These are phyloP conservation scores for Beris morrisii DNA, from an alignment of 2,888 invertebrate species.

Conservation along the genomic window DNA sequence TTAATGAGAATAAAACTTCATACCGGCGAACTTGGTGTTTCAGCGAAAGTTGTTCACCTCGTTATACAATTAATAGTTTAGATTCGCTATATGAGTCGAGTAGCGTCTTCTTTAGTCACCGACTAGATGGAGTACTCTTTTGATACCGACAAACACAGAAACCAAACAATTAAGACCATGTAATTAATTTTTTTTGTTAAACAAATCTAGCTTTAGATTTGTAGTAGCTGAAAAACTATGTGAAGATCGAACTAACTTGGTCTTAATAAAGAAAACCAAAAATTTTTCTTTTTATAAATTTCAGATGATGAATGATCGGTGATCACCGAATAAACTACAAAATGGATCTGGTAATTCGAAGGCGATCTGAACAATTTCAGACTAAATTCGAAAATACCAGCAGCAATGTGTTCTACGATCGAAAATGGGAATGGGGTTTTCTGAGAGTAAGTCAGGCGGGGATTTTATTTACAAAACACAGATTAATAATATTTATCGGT, in stretches of 20 bases:
- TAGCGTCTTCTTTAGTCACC: no score
- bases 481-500: background rate
- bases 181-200: no score
- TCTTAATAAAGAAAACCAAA: background rate
- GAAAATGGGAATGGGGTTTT: conserved; percentile 56
- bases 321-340: background rate
- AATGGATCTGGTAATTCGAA: conserved; percentile 40
- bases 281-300: conserved; percentile 5
- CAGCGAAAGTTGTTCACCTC: no score
- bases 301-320: conserved; percentile 1
- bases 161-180: no score
- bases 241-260: background rate
- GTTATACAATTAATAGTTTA: no score
- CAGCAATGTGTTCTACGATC: conserved; percentile 46
- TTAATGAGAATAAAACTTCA: no score
- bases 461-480: conserved; percentile 16
- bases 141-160: no score
- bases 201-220: no score
- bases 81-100: no score
- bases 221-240: background rate
- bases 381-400: conserved; percentile 33
- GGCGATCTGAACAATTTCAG: conserved; percentile 40
- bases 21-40: no score
- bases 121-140: no score
- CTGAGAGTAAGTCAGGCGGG: conserved; percentile 47